Conservation (phyloP, 2,888 invertebrate genomes). For the Ophion costatus region DNA sequence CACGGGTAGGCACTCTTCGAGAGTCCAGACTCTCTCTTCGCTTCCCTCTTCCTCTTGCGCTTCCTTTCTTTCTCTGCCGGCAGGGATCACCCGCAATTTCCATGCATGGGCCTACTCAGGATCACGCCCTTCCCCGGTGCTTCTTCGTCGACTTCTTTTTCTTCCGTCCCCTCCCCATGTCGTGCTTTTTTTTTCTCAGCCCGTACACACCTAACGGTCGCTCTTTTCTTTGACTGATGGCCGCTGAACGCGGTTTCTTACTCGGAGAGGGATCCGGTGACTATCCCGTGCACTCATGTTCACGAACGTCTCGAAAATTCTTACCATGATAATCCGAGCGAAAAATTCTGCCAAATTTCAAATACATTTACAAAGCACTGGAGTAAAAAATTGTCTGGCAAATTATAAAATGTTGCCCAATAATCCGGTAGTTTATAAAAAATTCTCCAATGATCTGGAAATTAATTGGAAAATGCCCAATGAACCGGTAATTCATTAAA, state of each 20-base stretch:
- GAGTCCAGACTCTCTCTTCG: conserved; percentile 33
- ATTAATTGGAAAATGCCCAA: no score
- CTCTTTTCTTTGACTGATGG: conserved; percentile 59
- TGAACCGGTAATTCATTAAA: no score
- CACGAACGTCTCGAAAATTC: not conserved
- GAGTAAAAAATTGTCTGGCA: no score
- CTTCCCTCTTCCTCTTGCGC: not conserved
- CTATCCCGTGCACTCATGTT: not conserved
- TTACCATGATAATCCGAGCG: not conserved
- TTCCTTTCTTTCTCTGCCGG: conserved; percentile 18
- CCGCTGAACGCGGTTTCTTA: conserved; percentile 1
- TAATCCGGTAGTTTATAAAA: no score
- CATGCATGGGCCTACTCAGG: conserved; percentile 43
- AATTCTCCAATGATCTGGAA: no score
- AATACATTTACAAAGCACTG: no score
- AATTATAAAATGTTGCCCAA: no score
- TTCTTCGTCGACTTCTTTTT: conserved; percentile 13
- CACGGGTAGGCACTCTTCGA: conserved; percentile 24
- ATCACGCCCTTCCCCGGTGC: conserved; percentile 11
- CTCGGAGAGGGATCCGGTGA: not conserved
- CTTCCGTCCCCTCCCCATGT: not conserved
- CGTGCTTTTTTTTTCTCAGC: conserved; percentile 33
- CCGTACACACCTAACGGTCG: conserved; percentile 67
- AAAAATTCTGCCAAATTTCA: not conserved
- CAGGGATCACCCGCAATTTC: conserved; percentile 54